Conservation (phyloP, 1,140 invertebrate genomes). For the Drosophila lacteicornis region DNA sequence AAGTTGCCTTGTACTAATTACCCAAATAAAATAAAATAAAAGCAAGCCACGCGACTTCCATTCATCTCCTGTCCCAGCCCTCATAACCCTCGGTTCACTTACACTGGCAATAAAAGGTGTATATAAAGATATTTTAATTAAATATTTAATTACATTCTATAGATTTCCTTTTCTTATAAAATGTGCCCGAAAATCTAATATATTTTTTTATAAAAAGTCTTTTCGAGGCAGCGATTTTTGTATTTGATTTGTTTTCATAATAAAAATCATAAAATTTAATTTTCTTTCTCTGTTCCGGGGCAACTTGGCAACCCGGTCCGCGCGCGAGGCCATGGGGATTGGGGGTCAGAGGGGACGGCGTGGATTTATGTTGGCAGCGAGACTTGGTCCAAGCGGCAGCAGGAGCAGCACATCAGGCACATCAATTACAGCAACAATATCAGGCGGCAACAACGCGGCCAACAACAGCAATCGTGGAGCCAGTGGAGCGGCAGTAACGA, state of each 20-base stretch:
- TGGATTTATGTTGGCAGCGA: constrained; percentile 75
- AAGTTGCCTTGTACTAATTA: constrained; percentile 76
- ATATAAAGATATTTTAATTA: not conserved
- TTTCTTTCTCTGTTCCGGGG: constrained; percentile 5
- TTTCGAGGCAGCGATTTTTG: no score
- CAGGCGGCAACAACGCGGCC: not conserved
- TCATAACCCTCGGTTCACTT: constrained; percentile 4
- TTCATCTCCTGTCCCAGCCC: constrained; percentile 27
- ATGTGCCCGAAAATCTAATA: not conserved
- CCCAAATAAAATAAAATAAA: constrained; percentile 73
- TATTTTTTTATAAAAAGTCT: not conserved
- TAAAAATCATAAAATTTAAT: not conserved
- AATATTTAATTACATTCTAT: not conserved
- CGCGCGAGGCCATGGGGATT: not conserved
- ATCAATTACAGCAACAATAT: constrained; percentile 67
- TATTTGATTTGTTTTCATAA: not conserved
- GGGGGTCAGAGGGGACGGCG: constrained; percentile 24
- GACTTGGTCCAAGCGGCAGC: constrained; percentile 48
- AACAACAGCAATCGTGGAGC: constrained; percentile 42
- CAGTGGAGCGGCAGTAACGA: constrained; percentile 78
- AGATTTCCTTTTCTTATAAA: not conserved
- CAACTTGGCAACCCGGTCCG: constrained; percentile 9
- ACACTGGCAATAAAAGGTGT: not conserved
- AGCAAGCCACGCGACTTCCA: constrained; percentile 57
- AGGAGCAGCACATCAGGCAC: constrained; percentile 57